Evolutionary conservation across 2,888 invertebrate species (phyloP), one percentile per base, ranked within the genome.

Genomic region (Psylliodes chrysocephalus): DNA sequence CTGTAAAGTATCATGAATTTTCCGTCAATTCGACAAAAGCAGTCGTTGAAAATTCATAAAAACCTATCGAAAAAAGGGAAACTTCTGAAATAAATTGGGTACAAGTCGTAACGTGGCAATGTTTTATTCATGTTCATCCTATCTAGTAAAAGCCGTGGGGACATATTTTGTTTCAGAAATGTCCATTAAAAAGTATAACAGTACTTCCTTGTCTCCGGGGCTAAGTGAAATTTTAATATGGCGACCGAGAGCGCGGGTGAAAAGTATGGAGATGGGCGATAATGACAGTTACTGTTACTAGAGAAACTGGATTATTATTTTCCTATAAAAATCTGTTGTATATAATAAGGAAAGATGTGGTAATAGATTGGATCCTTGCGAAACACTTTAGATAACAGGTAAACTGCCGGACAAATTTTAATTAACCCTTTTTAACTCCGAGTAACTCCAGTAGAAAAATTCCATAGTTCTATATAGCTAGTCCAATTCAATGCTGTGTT

Each of bases 181-280:
- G 72, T 67, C 70, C 68, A 71, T 73, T 72, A 70, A 70, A 69
- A 68, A 66, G 68, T 63, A 67, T 66, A 69, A 68, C 68, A 66
- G 69, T 61, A 64, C 68, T 68, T 60, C 54, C 54, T 52, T 46
- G 61, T 72, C 73, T 66, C 70, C 49, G 46, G 70, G 71, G 70
- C 52, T 66, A 65, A 70, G 67, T 73, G 67, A 72, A 73, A 73
- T 73, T 74, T 73, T 74, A 74, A 74, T 73, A 71, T 66, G 63
- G 54, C 64, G 17, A 28, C 40, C 15, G 54, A 63, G 17, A 28
- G 25, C 15, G 53, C 53, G 70, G 65, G 70, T 67, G 60, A 69
- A 71, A 71, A 70, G 66, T 71, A 22, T 46, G 25, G 49, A 59
- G 59, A 25, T 51, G 49, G 18, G 28, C 10, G 17, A 28, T 2